Conservation (phyloP, 2,113 vertebrate species). For the Bagarius yarrelli region DNA sequence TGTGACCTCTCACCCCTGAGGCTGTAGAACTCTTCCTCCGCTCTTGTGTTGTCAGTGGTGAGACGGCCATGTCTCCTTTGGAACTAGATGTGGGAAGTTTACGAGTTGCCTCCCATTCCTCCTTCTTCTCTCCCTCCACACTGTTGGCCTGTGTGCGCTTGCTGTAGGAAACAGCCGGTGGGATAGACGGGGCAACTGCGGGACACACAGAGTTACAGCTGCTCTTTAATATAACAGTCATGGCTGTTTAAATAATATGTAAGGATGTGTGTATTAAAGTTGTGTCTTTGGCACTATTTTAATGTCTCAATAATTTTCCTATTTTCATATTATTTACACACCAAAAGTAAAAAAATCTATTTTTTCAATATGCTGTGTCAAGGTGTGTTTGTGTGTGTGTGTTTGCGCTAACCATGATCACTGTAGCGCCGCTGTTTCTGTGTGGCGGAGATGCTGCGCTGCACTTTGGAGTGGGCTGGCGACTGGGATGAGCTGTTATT, state of each 20-base stretch:
- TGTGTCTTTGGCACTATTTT: neutral
- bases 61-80: constrained; percentile 86
- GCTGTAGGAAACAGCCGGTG: constrained; percentile 87
- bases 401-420: constrained; percentile 82
- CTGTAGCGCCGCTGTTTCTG: constrained; percentile 98
- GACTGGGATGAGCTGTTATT: constrained; percentile 94
- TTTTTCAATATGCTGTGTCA: neutral
- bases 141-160: constrained; percentile 92
- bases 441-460: constrained; percentile 92
- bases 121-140: constrained; percentile 92
- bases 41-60: constrained; percentile 88
- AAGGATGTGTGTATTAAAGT: neutral
- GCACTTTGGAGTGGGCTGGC: constrained; percentile 96
- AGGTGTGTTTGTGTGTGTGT: neutral
- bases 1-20: constrained; percentile 79
- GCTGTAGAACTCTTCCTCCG: constrained; percentile 85
- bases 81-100: constrained; percentile 85
- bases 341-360: neutral
- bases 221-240: neutral
- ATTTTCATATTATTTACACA: neutral
- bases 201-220: constrained; percentile 31
- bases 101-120: constrained; percentile 87
- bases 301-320: neutral
- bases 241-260: neutral
- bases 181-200: constrained; percentile 88